phyloP scores from a whole-genome alignment of 2,113 vertebrate genomes.

The Tiliqua scincoides region DNA sequence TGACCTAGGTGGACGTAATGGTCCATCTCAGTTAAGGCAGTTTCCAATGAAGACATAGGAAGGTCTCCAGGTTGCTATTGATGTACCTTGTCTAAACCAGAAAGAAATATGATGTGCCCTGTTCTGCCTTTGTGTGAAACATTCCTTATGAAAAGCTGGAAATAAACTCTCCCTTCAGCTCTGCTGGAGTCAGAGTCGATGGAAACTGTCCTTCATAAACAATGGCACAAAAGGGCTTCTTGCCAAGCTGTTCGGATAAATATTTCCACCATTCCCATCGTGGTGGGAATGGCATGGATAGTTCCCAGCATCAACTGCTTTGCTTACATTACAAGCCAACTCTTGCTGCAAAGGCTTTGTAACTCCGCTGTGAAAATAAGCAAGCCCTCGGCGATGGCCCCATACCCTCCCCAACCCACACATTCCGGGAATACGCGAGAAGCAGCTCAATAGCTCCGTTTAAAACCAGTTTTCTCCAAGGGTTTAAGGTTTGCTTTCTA shows the following conservation, averaged over 20 bases:
- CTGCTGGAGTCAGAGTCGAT: constrained; percentile 36
- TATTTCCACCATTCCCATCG: constrained; percentile 34
- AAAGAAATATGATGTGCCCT: neutral
- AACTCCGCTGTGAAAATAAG: constrained; percentile 24
- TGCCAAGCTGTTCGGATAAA: constrained; percentile 49
- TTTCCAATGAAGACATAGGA: neutral
- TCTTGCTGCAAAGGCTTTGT: constrained; percentile 29
- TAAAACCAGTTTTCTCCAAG: constrained; percentile 51
- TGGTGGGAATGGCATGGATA: neutral
- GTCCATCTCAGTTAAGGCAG: neutral
- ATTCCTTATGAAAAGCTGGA: constrained; percentile 38
- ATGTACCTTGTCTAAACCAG: constrained; percentile 20
- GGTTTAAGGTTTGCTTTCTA: constrained; percentile 48
- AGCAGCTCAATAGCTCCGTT: constrained; percentile 41
- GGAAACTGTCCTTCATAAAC: constrained; percentile 36
- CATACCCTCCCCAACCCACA: neutral
- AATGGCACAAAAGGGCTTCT: constrained; percentile 33
- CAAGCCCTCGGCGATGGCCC: constrained; percentile 10
- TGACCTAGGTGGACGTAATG: neutral
- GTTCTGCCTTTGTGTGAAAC: neutral
- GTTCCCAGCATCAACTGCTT: constrained; percentile 38
- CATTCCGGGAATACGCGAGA: constrained; percentile 7
- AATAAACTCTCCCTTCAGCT: constrained; percentile 46
- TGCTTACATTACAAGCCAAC: constrained; percentile 1
- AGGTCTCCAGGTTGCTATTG: neutral